Percentiles rank a stretch among this genome's conserved stretches.
Conservation (phyloP, 2,888 invertebrate species). For the Athrips mouffetella region DNA sequence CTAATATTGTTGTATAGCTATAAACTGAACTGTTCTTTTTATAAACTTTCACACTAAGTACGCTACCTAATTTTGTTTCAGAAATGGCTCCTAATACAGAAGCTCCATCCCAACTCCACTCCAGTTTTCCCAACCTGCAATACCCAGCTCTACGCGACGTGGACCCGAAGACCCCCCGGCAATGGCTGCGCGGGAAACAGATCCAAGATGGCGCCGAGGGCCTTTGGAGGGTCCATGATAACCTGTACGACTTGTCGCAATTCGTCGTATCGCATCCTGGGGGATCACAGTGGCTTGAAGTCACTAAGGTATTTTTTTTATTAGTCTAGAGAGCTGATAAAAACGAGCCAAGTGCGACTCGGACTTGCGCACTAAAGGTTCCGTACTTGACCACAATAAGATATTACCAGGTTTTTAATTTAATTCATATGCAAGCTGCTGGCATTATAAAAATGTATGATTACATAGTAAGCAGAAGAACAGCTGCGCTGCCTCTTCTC, state of each 20-base stretch:
- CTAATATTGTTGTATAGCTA: no score
- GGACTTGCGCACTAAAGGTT: no score
- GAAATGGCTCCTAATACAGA: conserved; percentile 47
- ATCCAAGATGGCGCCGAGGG: conserved; percentile 85
- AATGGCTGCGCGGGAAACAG: conserved; percentile 82
- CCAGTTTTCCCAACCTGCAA: conserved; percentile 70
- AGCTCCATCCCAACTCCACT: conserved; percentile 42
- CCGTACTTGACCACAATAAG: conserved; percentile 9
- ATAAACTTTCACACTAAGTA: no score
- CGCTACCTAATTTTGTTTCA: neutral
- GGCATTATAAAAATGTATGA: no score
- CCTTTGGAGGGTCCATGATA: conserved; percentile 87
- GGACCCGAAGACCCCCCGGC: conserved; percentile 55
- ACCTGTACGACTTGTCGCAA: conserved; percentile 89
- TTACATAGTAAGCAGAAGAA: no score
- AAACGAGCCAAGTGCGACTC: no score
- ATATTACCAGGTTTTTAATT: neutral
- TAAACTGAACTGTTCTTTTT: no score
- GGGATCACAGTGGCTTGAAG: conserved; percentile 85
- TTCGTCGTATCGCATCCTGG: conserved; percentile 93
- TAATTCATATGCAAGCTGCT: no score
- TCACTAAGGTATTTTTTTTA: conserved; percentile 85
- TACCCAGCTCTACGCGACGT: conserved; percentile 69
- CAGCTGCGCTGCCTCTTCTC: no score
- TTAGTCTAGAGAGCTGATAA: no score